Percentiles rank a stretch among this genome's conserved stretches.
Evolutionary conservation across 2,888 invertebrate genomes (phyloP).

Genomic region (Heliconius ismenius): DNA sequence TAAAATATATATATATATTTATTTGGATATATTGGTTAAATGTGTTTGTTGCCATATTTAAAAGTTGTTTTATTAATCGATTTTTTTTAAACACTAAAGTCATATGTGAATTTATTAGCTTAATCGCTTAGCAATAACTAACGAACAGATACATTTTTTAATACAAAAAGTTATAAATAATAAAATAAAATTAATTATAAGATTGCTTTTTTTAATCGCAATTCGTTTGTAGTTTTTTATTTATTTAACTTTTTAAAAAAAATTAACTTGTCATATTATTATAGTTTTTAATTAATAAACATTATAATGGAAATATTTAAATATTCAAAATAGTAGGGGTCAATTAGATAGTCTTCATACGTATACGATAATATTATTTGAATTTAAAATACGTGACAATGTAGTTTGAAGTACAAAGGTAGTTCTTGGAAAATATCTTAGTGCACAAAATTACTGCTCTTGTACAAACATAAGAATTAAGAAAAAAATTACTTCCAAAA

Average conservation of each 20-base stretch:
- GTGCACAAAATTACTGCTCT: no score
- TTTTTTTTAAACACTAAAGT: no score
- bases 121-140: no score
- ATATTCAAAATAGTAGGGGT: slow-evolving; percentile 4
- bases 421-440: no score
- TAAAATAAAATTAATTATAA: not conserved
- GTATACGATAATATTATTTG: slow-evolving; percentile 4
- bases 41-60: not conserved
- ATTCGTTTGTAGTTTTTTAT: not conserved
- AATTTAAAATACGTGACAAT: not conserved
- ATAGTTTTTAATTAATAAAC: no score
- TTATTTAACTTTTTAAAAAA: not conserved
- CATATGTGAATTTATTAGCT: no score
- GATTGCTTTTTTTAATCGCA: not conserved
- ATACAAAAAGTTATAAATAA: not conserved
- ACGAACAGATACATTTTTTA: no score
- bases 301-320: not conserved
- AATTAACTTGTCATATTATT: not conserved
- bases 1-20: not conserved
- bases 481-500: no score
- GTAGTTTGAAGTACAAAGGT: not conserved
- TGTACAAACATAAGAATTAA: no score
- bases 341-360: not conserved
- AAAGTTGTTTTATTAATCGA: not conserved
- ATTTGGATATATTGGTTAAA: not conserved